Evolutionary conservation across 1,140 invertebrate species (phyloP), one percentile per base, ranked within the genome.

Genomic region (Drosophila watanabei): DNA sequence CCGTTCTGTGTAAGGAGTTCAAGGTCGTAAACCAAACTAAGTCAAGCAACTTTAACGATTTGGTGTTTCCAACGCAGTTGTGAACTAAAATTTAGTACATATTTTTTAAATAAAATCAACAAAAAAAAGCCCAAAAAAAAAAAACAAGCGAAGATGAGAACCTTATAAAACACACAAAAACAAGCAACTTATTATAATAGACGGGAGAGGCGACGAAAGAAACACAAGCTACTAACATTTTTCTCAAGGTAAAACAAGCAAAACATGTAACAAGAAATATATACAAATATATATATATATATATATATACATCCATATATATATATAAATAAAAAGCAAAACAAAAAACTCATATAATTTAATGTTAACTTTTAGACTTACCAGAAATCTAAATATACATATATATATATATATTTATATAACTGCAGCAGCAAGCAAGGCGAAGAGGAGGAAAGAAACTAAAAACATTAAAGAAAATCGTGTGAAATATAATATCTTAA

Each of bases 11-110:
- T 65, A 68, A 49, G 77, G 58, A 80, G 75, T 84, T 83, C 63
- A 77, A 81, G 82, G 70, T 84, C 77, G 72, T 85, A 80, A 90
- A 86, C 71, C 79, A 86, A 90, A 85, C 85, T 85, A 90, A 88
- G 85, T 89, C 85, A 90, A 79, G 82, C 70, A 90, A 80, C 75
- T 73, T 82, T 58, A 84, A 77, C 72, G 79, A 86, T 90, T 90
- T 91, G 86, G 86, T 82, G 87, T 90, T 90, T 89, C 86, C 86
- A 90, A 90, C 82, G 72, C 86, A 90, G 86, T 89, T 89, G 86
- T 89, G 82, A 90, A 89, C 79, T 90, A 90, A 90, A 89, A 82
- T 80, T 63, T 90, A 90, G 87, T 82, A 86, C 86, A 91, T 90
- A 90, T 82, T 90, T 89, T 90, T 82, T 80, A 79, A 77, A 85